Evolutionary conservation across 2,113 vertebrate species (phyloP).

Genomic region (Callithrix jacchus): DNA sequence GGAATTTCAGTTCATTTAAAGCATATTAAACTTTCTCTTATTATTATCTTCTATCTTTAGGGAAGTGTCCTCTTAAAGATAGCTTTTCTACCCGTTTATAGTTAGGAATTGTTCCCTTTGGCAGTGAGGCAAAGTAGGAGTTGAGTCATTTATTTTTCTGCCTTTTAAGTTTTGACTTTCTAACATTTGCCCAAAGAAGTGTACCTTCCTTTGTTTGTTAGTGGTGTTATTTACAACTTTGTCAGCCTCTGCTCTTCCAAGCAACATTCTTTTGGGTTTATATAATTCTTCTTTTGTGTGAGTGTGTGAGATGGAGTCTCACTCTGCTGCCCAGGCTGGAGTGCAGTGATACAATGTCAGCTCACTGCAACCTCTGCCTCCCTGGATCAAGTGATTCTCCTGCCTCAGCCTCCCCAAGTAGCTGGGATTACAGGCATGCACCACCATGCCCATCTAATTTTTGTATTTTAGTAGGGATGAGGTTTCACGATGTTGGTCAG

Average conservation of each 20-base stretch:
- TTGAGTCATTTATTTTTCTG: neutral
- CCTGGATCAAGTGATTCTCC: no score
- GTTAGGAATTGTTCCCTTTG: neutral
- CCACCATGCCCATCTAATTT: no score
- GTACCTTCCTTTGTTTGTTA: neutral
- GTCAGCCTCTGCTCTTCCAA: neutral
- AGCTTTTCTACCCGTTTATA: neutral
- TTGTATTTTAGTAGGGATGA: no score
- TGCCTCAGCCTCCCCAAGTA: no score
- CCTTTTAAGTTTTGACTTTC: neutral
- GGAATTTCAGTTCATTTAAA: slow-evolving; percentile 39
- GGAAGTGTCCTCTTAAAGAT: slow-evolving; percentile 4
- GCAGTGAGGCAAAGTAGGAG: slow-evolving; percentile 18
- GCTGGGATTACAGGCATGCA: no score
- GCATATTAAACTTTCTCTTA: slow-evolving; percentile 19
- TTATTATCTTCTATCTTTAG: slow-evolving; percentile 10
- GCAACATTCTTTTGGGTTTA: neutral
- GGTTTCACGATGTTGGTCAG: no score
- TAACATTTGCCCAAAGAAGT: neutral
- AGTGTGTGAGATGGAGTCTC: no score
- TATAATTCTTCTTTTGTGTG: neutral
- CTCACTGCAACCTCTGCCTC: no score
- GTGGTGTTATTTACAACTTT: neutral
- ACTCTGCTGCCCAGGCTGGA: no score
- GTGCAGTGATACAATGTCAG: no score